Conservation (phyloP, 2,797 vertebrate species). For the Melanotaenia pygmaea region DNA sequence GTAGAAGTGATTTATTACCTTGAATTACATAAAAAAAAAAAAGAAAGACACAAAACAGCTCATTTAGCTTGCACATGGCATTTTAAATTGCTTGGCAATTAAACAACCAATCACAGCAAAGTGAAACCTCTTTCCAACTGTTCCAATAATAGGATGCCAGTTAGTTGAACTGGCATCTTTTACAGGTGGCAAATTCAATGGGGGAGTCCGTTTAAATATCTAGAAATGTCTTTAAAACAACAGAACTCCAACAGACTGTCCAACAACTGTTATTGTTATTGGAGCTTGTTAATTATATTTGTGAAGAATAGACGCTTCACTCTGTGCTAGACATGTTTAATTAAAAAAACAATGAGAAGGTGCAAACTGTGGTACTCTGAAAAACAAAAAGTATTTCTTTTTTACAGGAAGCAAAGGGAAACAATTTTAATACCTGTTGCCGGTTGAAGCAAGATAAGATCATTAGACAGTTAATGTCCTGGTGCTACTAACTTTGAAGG, state of each 20-base stretch:
- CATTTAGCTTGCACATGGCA: background rate
- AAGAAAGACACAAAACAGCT: background rate
- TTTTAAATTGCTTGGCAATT: background rate
- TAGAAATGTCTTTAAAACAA: slow-evolving; percentile 4
- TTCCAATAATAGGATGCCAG: background rate
- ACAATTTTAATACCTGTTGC: background rate
- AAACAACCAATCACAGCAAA: background rate
- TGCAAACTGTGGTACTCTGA: background rate
- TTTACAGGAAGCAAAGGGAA: background rate
- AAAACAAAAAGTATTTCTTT: background rate
- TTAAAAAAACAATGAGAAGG: background rate
- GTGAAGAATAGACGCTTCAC: background rate
- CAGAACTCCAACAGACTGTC: no score
- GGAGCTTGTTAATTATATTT: slow-evolving; percentile 7
- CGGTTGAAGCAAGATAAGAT: background rate
- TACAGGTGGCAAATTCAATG: background rate
- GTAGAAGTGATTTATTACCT: background rate
- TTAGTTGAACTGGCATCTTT: background rate
- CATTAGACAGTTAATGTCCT: background rate
- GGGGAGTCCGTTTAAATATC: background rate
- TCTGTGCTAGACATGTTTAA: background rate
- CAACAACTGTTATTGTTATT: background rate
- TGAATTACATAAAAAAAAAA: background rate
- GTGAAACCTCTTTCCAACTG: background rate
- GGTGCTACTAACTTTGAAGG: background rate